These are phyloP conservation scores for Odocoileus hemionus DNA, from an alignment of 2,113 vertebrate genomes.

Conservation along the genomic window DNA sequence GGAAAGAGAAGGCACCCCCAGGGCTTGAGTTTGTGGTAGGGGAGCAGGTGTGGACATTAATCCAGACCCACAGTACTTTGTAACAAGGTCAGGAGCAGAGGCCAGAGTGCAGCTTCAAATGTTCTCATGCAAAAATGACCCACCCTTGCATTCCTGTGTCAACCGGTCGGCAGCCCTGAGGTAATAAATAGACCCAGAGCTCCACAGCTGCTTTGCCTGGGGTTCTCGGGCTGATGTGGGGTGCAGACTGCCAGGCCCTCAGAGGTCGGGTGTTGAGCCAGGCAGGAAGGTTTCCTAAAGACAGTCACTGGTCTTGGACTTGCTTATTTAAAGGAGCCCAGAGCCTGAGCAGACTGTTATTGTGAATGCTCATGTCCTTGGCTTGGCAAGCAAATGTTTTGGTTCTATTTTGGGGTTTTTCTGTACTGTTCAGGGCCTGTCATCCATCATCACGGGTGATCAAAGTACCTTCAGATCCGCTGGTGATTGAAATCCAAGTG, in stretches of 20 bases:
- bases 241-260: no score
- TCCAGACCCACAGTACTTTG: accelerated
- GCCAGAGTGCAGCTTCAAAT: neutral
- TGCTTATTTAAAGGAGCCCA: neutral
- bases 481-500: neutral
- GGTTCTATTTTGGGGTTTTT: neutral
- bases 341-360: neutral
- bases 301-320: neutral
- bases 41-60: neutral
- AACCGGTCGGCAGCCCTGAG: neutral
- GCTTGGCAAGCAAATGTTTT: neutral
- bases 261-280: neutral
- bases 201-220: neutral
- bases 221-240: neutral
- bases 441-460: neutral
- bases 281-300: neutral
- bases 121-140: neutral
- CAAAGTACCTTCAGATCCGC: neutral
- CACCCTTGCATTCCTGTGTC: neutral
- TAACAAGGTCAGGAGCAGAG: neutral
- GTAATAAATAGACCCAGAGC: neutral
- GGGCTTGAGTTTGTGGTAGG: no score
- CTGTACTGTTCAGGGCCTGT: neutral
- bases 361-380: neutral
- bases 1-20: neutral